phyloP scores from a whole-genome alignment of 2,888 invertebrate species.

The Drosophila recens region DNA sequence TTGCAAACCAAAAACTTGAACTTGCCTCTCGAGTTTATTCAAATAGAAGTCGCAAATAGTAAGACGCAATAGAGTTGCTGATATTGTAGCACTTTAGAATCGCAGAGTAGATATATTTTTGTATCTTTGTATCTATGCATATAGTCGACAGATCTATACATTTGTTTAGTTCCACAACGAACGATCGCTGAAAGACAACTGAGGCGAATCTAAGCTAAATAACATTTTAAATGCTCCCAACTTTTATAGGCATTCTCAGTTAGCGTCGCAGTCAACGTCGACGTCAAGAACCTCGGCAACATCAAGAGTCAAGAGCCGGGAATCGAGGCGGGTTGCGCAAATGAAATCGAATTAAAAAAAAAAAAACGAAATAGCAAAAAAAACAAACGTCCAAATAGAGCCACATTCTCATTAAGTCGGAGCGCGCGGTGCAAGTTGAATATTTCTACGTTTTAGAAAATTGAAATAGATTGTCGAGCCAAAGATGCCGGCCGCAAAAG shows the following conservation, averaged over 20 bases:
- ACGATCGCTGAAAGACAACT: conserved; percentile 70
- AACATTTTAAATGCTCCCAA: conserved; percentile 56
- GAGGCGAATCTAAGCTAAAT: conserved; percentile 46
- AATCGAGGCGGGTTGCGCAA: conserved; percentile 14
- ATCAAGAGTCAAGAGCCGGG: not conserved
- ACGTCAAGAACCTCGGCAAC: conserved; percentile 15
- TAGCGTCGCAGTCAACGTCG: conserved; percentile 13
- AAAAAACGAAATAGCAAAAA: conserved; percentile 8
- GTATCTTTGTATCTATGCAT: conserved; percentile 5
- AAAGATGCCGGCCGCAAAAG: conserved; percentile 63
- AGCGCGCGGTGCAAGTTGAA: conserved; percentile 4
- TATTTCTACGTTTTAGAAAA: conserved; percentile 64
- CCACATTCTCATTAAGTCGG: conserved; percentile 49
- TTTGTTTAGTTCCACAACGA: conserved; percentile 41
- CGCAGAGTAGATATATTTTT: not conserved
- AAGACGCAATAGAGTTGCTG: conserved; percentile 44
- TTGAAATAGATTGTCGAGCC: conserved; percentile 42
- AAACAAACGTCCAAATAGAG: conserved; percentile 66
- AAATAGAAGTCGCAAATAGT: conserved; percentile 17
- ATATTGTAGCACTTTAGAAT: conserved; percentile 26
- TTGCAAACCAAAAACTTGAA: conserved; percentile 40
- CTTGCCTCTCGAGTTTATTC: conserved; percentile 43
- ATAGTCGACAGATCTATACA: conserved; percentile 9
- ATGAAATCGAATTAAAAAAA: conserved; percentile 31
- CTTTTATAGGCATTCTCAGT: conserved; percentile 7